phyloP scores from a whole-genome alignment of 2,888 invertebrate genomes.

The Lacanobia wlatinum region DNA sequence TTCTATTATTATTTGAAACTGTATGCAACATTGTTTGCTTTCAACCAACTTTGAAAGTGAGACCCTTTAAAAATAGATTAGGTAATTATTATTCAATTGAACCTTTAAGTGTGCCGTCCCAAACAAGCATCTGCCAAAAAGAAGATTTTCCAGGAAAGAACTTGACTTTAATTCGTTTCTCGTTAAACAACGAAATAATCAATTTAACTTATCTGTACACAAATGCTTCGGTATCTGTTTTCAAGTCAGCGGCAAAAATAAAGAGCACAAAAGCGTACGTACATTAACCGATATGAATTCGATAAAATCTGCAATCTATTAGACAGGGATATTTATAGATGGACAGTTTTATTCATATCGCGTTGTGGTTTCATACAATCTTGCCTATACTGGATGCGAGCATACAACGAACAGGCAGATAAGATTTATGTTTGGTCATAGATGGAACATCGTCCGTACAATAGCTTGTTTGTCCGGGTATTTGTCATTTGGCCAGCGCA shows the following conservation, averaged over 20 bases:
- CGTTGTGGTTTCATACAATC: constrained; percentile 55
- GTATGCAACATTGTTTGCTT: background rate
- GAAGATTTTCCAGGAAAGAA: constrained; percentile 17
- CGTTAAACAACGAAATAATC: constrained; percentile 18
- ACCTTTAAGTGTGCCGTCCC: background rate
- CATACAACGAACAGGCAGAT: constrained; percentile 55
- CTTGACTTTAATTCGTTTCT: constrained; percentile 3
- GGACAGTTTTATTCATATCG: constrained; percentile 52
- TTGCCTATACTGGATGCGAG: constrained; percentile 50
- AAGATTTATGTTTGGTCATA: constrained; percentile 72
- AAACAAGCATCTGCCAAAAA: constrained; percentile 9
- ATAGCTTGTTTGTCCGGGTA: constrained; percentile 74
- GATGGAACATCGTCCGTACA: constrained; percentile 60
- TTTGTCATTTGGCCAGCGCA: constrained; percentile 70
- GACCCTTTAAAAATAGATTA: background rate
- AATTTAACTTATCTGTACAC: constrained; percentile 45
- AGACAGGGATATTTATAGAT: constrained; percentile 51
- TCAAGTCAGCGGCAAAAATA: constrained; percentile 41
- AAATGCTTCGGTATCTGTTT: constrained; percentile 35
- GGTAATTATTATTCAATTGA: constrained; percentile 17
- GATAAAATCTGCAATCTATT: constrained; percentile 60
- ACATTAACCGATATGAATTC: constrained; percentile 55
- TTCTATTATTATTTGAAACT: background rate
- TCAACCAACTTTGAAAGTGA: constrained; percentile 2
- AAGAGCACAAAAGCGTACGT: constrained; percentile 47